Percentiles rank a stretch among this genome's conserved stretches.
Conservation (phyloP, 2,797 vertebrate species). For the Lacerta bilineata region DNA sequence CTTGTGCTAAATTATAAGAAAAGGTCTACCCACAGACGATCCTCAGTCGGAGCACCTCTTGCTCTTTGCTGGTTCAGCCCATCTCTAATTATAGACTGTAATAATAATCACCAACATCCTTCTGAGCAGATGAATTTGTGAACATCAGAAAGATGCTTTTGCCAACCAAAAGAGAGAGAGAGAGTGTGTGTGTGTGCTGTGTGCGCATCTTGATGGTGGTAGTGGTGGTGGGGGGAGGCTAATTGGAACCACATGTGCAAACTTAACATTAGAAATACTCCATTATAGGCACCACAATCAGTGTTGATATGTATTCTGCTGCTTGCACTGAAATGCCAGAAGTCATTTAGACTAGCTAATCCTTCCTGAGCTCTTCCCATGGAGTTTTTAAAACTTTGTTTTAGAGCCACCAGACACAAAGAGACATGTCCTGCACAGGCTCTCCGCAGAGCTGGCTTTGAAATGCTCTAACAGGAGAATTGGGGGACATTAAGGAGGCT, state of each 20-base stretch:
- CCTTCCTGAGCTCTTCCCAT: not conserved
- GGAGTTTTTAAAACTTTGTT: slow-evolving; percentile 16
- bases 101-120: not conserved
- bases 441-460: slow-evolving; percentile 19
- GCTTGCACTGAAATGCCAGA: slow-evolving; percentile 22
- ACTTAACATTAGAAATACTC: slow-evolving; percentile 12
- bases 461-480: slow-evolving; percentile 37
- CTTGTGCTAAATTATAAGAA: not conserved
- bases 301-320: slow-evolving; percentile 2
- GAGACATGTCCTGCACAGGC: not conserved
- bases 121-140: not conserved
- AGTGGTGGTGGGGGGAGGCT: slow-evolving; percentile 6
- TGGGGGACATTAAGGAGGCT: slow-evolving; percentile 49
- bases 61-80: not conserved
- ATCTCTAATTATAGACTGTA: not conserved
- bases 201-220: not conserved
- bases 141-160: not conserved
- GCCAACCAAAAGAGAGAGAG: not conserved
- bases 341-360: slow-evolving; percentile 34
- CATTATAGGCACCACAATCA: not conserved
- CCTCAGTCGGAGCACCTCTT: slow-evolving; percentile 21
- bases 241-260: slow-evolving; percentile 33
- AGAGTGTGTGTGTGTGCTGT: no score
- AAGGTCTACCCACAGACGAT: slow-evolving; percentile 29
- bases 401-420: slow-evolving; percentile 34